Conservation (phyloP, 2,113 vertebrate genomes). For the Serinus canaria region DNA sequence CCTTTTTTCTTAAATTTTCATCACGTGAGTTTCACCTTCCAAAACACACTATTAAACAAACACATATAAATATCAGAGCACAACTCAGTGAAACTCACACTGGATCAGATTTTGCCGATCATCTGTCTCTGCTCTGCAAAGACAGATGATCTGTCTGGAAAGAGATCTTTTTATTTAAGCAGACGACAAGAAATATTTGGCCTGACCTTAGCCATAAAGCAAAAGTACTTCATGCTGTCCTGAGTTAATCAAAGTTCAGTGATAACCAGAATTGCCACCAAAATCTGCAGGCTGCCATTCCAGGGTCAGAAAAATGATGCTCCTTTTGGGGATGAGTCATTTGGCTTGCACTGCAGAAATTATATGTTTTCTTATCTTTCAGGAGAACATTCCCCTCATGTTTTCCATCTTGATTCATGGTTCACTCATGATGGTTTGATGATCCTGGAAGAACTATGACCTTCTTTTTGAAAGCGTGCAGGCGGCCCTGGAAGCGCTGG, state of each 20-base stretch:
- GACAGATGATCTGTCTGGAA: not conserved
- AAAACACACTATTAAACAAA: not conserved
- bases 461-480: not conserved
- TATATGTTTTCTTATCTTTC: not conserved
- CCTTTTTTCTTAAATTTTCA: not conserved
- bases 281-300: not conserved
- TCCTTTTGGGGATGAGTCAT: not conserved
- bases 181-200: not conserved
- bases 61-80: not conserved
- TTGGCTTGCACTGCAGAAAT: not conserved
- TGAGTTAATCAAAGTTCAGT: not conserved
- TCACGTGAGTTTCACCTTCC: not conserved
- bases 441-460: not conserved
- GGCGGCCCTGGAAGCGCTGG: rapidly evolving
- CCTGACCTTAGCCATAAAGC: not conserved
- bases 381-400: not conserved
- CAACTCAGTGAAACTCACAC: not conserved
- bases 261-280: not conserved
- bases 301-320: not conserved
- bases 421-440: not conserved
- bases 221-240: not conserved
- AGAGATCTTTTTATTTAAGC: not conserved
- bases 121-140: not conserved
- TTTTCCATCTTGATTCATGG: conserved; percentile 42
- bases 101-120: not conserved